Percentiles rank a stretch among this genome's conserved stretches.
phyloP scores from a whole-genome alignment of 2,113 vertebrate genomes.

The Psammodynastes pulverulentus region DNA sequence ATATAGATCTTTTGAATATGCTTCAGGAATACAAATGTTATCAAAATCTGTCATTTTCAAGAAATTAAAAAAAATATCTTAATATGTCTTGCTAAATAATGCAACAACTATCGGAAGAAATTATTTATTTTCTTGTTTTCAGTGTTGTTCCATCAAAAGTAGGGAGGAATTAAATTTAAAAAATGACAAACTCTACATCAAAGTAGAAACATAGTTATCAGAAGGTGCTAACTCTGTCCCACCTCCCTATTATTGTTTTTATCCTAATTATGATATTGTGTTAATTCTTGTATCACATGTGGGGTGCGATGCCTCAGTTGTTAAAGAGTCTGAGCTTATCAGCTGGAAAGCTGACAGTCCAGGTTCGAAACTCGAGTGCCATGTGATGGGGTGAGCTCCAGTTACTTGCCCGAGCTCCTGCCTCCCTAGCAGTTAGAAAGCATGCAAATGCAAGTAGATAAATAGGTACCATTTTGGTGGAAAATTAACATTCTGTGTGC shows the following conservation, averaged over 20 bases:
- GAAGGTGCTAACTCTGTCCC: background rate
- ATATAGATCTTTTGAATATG: background rate
- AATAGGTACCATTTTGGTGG: no score
- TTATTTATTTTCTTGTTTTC: background rate
- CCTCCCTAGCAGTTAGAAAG: no score
- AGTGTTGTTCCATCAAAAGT: background rate
- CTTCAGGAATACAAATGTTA: background rate
- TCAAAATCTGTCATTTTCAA: background rate
- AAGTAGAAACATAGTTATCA: background rate
- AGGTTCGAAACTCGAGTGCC: no score
- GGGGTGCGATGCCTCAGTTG: background rate
- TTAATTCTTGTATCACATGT: background rate
- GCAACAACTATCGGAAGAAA: background rate
- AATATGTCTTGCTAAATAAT: background rate
- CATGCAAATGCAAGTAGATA: no score
- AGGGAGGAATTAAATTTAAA: background rate
- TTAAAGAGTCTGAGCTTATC: background rate
- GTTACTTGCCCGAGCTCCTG: no score
- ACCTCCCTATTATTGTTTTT: background rate
- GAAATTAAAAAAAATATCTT: background rate
- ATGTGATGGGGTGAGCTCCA: no score
- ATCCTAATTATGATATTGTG: background rate
- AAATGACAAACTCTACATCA: background rate
- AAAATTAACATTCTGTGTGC: no score
- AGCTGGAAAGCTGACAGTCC: no score